Evolutionary conservation across 1,140 invertebrate species (phyloP), one percentile per base, ranked within the genome.

Genomic region (Condylostylus longicornis): DNA sequence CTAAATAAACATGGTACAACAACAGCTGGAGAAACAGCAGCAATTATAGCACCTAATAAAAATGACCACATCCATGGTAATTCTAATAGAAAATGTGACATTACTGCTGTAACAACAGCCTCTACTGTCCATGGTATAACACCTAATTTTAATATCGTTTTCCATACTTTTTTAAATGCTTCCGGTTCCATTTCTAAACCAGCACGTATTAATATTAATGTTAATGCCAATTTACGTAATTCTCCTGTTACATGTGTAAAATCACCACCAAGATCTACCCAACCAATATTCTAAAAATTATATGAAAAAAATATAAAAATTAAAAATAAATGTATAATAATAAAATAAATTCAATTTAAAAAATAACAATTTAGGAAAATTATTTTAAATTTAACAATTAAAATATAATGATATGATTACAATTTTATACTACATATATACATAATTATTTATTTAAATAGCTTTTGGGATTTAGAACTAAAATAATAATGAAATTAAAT

Each of bases 11-110:
- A 82, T 0, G 93, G 89, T 12, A 96, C 91, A 3, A 96, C 81
- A 5, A 98, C 89, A 9, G 91, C 91, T 1, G 91, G 90, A 0
- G 90, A 93, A 5, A 96, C 89, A 1, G 91, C 88, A 2, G 86
- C 82, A 22, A 94, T 65, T 20, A 93, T 77, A 42, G 81, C 79
- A 43, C 82, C 84, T n/a, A 91, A 68, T 27, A 95, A 70, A 39
- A 90, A 76, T 35, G 74, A 72, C 85, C 89, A 96, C 41, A 76
- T 63, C 82, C 84, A 90, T 0, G 89, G 85, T 40, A 96, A 63
- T 35, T 68, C 70, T 8, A 97, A 65, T 5, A 96, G 56, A 38
- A 75, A 81, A 49, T 81, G 72, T 0, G 78, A 66, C 40, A 76
- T 64, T 7, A 87, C 57, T 1, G 76, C 74, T 18, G 79, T 71